Conservation (phyloP, 35 echinoderm and acorn worm species). For the Heliocidaris tuberculata region DNA sequence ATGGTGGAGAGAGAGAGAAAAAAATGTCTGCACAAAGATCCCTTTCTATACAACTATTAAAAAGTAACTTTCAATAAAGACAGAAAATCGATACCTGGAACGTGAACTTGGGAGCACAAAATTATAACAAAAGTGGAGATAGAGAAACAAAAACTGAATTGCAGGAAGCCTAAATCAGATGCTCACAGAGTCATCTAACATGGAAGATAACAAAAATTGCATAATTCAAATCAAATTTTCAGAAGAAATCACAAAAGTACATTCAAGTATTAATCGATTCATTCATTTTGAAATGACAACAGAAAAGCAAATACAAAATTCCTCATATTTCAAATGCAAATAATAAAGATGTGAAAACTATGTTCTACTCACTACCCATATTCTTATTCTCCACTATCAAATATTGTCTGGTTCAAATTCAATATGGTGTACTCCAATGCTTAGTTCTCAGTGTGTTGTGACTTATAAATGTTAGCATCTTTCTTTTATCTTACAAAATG, state of each 20-base stretch:
- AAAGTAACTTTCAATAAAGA: neutral
- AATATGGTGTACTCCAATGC: too few species aligned
- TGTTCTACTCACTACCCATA: too few species aligned
- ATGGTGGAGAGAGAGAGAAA: neutral
- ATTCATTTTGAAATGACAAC: neutral
- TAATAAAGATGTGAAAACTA: neutral
- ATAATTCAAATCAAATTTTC: neutral
- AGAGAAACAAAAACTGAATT: neutral
- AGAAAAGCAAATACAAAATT: neutral
- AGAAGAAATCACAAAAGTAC: neutral
- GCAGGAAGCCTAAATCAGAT: neutral
- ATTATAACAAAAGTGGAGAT: neutral
- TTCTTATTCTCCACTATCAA: too few species aligned
- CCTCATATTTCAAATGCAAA: neutral
- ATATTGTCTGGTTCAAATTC: too few species aligned
- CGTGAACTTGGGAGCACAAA: neutral
- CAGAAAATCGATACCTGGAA: neutral
- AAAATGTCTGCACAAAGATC: neutral
- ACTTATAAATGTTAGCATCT: neutral
- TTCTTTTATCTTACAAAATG: constrained; percentile 19
- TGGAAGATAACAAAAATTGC: constrained; percentile 9
- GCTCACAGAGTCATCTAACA: neutral
- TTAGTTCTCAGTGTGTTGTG: neutral
- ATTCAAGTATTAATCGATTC: neutral
- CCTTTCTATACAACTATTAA: too few species aligned